Conservation (phyloP, 1,140 invertebrate genomes). For the Hycleus cichorii region DNA sequence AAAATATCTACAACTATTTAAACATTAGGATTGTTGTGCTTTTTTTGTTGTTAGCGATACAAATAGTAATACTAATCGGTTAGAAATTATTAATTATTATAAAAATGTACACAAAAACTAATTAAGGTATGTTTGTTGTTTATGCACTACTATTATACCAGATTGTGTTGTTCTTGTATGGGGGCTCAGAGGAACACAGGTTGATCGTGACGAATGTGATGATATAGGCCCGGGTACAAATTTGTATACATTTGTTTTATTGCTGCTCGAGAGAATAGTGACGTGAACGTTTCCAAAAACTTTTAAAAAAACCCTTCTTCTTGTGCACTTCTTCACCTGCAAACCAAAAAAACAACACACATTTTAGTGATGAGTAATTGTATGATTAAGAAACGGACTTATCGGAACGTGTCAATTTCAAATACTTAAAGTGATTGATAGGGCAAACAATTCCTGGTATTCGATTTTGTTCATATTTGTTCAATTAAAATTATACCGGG, state of each 20-base stretch:
- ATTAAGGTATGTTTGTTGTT: slow-evolving; percentile 1
- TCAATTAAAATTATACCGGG: too few species aligned
- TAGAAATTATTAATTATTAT: slow-evolving; percentile 27
- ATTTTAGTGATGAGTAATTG: too few species aligned
- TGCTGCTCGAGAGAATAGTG: slow-evolving; percentile 75
- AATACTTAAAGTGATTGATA: too few species aligned
- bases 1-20: slow-evolving; percentile 21
- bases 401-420: too few species aligned
- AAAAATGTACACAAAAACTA: slow-evolving; percentile 31
- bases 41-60: slow-evolving; percentile 19
- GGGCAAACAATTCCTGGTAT: too few species aligned
- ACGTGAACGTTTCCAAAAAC: slow-evolving; percentile 72
- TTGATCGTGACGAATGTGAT: too few species aligned
- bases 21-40: slow-evolving; percentile 17
- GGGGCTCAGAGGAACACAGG: neutral
- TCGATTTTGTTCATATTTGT: too few species aligned
- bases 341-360: slow-evolving; percentile 21
- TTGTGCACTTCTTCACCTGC: slow-evolving; percentile 65
- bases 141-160: neutral
- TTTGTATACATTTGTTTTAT: slow-evolving; percentile 33
- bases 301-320: slow-evolving; percentile 77
- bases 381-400: too few species aligned
- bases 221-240: too few species aligned
- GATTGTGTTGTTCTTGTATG: slow-evolving; percentile 1
- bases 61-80: slow-evolving; percentile 29